A percentile compares a stretch with the other conserved stretches of the same genome.
Evolutionary conservation across 35 echinoderm and acorn worm genomes (phyloP).

Genomic region (Patiria miniata): DNA sequence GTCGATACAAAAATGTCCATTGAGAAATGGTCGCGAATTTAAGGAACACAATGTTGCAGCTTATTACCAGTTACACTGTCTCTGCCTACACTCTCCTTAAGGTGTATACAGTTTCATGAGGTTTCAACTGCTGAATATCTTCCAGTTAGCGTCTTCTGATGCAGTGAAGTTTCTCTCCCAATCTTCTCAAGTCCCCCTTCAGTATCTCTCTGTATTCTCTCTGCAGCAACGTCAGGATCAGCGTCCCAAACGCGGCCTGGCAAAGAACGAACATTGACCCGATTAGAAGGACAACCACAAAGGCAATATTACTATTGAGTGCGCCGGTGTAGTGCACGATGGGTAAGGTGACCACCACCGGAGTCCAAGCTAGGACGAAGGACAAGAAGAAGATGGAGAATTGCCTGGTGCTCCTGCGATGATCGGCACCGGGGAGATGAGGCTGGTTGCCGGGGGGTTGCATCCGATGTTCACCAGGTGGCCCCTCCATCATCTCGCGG

Average conservation of each 20-base stretch:
- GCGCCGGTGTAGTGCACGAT: neutral
- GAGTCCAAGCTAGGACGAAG: neutral
- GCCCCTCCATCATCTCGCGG: neutral
- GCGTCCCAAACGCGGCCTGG: neutral
- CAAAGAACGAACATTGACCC: neutral
- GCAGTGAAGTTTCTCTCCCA: neutral
- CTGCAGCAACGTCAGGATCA: neutral
- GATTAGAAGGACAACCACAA: neutral
- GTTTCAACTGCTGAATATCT: too few relatives aligned
- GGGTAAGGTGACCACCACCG: neutral
- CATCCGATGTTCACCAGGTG: neutral
- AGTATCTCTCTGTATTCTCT: conserved; percentile 7
- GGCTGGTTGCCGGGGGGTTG: neutral
- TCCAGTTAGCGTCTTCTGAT: neutral
- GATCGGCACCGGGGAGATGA: neutral
- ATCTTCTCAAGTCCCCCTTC: neutral
- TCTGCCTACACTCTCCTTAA: too few relatives aligned
- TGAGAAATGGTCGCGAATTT: too few relatives aligned
- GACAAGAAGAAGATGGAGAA: neutral
- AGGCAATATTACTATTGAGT: neutral
- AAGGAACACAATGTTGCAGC: too few relatives aligned
- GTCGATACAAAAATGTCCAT: too few relatives aligned
- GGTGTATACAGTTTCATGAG: too few relatives aligned
- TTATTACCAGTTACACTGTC: too few relatives aligned
- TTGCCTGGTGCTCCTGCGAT: neutral